phyloP scores from a whole-genome alignment of 2,888 invertebrate genomes.

The Pheosia tremula region DNA sequence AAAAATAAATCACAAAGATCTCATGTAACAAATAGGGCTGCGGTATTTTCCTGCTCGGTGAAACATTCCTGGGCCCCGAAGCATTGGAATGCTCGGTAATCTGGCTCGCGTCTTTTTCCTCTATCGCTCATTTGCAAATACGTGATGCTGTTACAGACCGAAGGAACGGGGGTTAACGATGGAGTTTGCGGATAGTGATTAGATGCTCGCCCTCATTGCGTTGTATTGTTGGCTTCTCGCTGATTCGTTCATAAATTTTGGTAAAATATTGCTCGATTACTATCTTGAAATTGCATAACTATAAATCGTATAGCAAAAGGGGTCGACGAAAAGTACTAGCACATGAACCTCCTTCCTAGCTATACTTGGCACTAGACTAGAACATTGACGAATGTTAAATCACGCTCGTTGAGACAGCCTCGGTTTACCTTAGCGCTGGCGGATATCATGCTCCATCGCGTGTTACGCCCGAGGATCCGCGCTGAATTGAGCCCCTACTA shows the following conservation, averaged over 20 bases:
- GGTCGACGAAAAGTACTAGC: no score
- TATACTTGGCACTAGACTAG: background rate
- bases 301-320: no score
- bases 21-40: conserved; percentile 54
- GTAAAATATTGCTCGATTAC: background rate
- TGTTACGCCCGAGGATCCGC: conserved; percentile 50
- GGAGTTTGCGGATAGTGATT: conserved; percentile 9
- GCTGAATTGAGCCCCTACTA: conserved; percentile 58
- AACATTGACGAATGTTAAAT: conserved; percentile 44
- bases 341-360: background rate
- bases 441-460: conserved; percentile 65
- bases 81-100: conserved; percentile 35
- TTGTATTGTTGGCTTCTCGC: background rate
- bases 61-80: conserved; percentile 38
- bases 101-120: conserved; percentile 27
- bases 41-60: conserved; percentile 59
- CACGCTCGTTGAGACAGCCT: conserved; percentile 53
- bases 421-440: conserved; percentile 60
- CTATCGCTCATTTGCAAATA: conserved; percentile 38
- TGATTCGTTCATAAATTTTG: no score
- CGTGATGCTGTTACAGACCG: conserved; percentile 34
- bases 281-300: background rate
- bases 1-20: conserved; percentile 26
- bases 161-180: conserved; percentile 4
- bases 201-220: background rate